These are phyloP conservation scores for Frankliniella fusca DNA, from an alignment of 2,888 invertebrate genomes.

Conservation along the genomic window DNA sequence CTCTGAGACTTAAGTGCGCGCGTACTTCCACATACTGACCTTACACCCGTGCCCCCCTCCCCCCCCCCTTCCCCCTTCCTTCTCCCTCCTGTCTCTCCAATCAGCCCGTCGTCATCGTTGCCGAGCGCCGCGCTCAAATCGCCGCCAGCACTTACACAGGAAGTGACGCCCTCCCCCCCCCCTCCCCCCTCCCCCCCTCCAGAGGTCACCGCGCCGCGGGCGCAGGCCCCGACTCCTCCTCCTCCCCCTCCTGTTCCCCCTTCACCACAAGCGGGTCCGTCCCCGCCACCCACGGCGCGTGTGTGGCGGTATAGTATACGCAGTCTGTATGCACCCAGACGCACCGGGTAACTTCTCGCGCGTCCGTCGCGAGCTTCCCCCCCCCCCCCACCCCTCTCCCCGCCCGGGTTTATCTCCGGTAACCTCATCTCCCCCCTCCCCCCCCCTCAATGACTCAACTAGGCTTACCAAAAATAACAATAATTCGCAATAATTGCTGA, in stretches of 20 bases:
- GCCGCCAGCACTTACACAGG: constrained; percentile 25
- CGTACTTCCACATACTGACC: too few species aligned
- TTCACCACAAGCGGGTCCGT: background rate
- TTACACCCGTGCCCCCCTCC: background rate
- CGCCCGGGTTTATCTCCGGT: too few species aligned
- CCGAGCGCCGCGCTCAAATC: constrained; percentile 5
- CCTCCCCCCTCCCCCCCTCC: background rate
- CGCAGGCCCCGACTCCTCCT: background rate
- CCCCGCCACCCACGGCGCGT: background rate
- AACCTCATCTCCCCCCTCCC: too few species aligned
- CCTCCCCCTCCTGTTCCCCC: background rate
- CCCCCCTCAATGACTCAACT: too few species aligned
- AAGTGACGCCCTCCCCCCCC: constrained; percentile 9
- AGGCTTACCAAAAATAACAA: too few species aligned
- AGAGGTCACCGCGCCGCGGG: constrained; percentile 10
- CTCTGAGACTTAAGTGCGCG: background rate
- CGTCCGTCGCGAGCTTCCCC: too few species aligned
- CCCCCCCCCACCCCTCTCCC: too few species aligned
- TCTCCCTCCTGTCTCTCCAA: background rate
- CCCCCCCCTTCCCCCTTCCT: background rate
- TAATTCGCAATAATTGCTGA: too few species aligned
- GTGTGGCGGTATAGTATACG: background rate
- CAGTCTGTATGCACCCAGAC: too few species aligned
- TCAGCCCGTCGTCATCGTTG: background rate
- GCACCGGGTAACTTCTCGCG: too few species aligned